Conservation (phyloP, 30 jellyfish, hydroid and myxozoan genomes). For the Hydractinia echinata region DNA sequence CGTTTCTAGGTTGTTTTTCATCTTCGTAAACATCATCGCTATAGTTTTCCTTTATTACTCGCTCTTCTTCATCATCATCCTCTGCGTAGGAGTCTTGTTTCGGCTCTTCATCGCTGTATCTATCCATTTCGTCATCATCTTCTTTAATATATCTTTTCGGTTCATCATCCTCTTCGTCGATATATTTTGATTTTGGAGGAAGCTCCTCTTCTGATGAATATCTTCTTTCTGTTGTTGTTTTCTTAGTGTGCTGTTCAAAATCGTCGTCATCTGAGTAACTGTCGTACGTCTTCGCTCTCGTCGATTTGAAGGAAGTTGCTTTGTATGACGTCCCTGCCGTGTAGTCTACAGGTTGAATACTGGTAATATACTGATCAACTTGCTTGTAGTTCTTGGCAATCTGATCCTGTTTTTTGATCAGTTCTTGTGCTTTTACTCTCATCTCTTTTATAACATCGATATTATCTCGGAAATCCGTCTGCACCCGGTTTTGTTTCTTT, state of each 20-base stretch:
- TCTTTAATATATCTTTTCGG: no score
- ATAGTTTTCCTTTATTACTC: neutral
- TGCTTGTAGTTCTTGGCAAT: conserved; percentile 12
- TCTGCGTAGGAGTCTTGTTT: neutral
- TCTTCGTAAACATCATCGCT: neutral
- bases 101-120: conserved; percentile 3
- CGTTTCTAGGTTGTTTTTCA: neutral
- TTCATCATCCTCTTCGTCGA: no score
- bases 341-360: neutral
- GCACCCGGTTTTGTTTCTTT: conserved; percentile 10
- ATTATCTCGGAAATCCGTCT: neutral
- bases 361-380: neutral
- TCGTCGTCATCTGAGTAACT: conserved; percentile 6
- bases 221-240: neutral
- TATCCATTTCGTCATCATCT: neutral
- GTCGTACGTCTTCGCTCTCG: conserved; percentile 1
- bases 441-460: conserved; percentile 14
- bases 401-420: conserved; percentile 10
- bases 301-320: neutral
- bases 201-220: no score
- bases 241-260: neutral
- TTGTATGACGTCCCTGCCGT: no score
- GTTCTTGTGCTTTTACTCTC: conserved; percentile 12
- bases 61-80: neutral
- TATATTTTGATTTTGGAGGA: no score